These are phyloP conservation scores for Aphaenogaster rudis DNA, from an alignment of 1,140 invertebrate species.

Conservation along the genomic window DNA sequence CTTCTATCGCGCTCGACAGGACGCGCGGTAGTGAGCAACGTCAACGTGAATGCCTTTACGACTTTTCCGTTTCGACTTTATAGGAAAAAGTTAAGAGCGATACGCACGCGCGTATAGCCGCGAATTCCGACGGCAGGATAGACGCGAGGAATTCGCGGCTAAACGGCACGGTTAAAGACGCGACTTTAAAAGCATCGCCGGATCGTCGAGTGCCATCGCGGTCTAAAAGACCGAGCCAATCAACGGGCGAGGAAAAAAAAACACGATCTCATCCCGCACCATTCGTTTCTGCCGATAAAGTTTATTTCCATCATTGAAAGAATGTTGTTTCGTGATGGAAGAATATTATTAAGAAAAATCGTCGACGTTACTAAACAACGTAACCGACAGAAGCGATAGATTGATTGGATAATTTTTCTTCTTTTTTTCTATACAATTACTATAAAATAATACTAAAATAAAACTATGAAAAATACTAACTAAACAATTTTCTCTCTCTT, in stretches of 20 bases:
- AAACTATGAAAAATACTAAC: not conserved
- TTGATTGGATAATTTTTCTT: not conserved
- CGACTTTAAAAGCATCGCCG: slow-evolving; percentile 54
- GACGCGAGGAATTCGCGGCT: slow-evolving; percentile 18
- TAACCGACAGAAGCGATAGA: not conserved
- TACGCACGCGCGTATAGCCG: slow-evolving; percentile 3
- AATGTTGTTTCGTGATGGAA: not conserved
- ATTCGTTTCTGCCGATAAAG: slow-evolving; percentile 33
- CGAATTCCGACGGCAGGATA: slow-evolving; percentile 37
- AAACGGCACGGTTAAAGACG: slow-evolving; percentile 27
- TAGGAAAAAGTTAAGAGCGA: slow-evolving; percentile 34
- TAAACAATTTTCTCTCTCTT: not conserved
- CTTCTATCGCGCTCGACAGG: slow-evolving; percentile 35
- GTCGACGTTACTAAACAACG: not conserved
- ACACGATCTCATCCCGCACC: not conserved
- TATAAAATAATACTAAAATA: not conserved
- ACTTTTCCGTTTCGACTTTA: slow-evolving; percentile 39
- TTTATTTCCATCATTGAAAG: slow-evolving; percentile 28
- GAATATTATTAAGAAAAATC: slow-evolving; percentile 16
- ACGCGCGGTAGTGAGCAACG: slow-evolving; percentile 32
- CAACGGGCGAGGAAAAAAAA: not conserved
- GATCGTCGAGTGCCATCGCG: not conserved
- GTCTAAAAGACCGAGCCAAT: slow-evolving; percentile 47
- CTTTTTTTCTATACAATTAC: not conserved
- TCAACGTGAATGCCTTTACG: slow-evolving; percentile 21